These are phyloP conservation scores for Nibea coibor DNA, from an alignment of 2,113 vertebrate genomes.

Conservation along the genomic window DNA sequence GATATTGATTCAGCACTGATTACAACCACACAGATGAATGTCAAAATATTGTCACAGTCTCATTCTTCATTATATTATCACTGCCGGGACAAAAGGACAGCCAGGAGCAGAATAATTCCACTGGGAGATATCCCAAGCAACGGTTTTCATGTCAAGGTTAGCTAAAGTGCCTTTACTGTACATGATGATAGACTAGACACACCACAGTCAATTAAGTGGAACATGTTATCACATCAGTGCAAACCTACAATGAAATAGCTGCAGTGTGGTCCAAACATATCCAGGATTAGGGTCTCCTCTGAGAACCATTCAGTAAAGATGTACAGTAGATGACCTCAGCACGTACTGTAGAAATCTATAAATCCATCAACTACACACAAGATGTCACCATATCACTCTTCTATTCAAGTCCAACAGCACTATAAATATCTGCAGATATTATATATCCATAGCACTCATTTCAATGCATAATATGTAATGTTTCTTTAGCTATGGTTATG, in stretches of 20 bases:
- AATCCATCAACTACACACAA: conserved; percentile 10
- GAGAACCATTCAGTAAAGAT: conserved; percentile 19
- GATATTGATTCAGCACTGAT: conserved; percentile 73
- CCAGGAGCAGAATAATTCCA: conserved; percentile 51
- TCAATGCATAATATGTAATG: conserved; percentile 36
- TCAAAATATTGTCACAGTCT: conserved; percentile 67
- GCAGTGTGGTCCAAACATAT: conserved; percentile 1
- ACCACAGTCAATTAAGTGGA: conserved; percentile 66
- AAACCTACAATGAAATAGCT: conserved; percentile 7
- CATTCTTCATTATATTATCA: conserved; percentile 69
- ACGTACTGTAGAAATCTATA: background rate
- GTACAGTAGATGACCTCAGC: conserved; percentile 1
- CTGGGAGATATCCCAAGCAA: conserved; percentile 42
- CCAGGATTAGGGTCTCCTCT: background rate
- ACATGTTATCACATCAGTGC: conserved; percentile 18
- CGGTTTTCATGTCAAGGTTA: conserved; percentile 66
- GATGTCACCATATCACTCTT: background rate
- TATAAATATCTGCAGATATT: conserved; percentile 33
- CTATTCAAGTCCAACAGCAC: conserved; percentile 17
- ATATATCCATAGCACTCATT: conserved; percentile 17
- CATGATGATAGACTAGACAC: conserved; percentile 40
- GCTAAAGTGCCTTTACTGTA: conserved; percentile 57
- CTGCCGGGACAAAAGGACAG: conserved; percentile 58
- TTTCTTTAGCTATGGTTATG: background rate
- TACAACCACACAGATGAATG: conserved; percentile 64